phyloP scores from a whole-genome alignment of 2,888 invertebrate genomes.

The Thereva nobilitata region DNA sequence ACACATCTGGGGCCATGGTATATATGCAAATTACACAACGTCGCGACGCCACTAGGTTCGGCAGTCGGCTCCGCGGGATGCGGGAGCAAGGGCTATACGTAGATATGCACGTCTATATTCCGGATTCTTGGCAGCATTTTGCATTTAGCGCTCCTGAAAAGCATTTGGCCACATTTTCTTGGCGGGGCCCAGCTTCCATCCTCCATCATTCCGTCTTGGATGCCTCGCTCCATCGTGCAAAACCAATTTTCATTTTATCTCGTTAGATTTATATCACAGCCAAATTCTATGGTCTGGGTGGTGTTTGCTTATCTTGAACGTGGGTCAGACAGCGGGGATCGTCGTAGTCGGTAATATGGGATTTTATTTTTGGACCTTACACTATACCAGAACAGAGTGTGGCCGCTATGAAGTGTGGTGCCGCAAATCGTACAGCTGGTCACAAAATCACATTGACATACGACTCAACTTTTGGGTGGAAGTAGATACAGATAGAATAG shows the following conservation, averaged over 20 bases:
- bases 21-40: conserved; percentile 30
- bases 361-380: not conserved
- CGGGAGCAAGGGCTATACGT: not conserved
- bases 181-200: conserved; percentile 2
- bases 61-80: not conserved
- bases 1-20: conserved; percentile 20
- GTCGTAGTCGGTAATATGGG: conserved; percentile 15
- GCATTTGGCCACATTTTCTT: conserved; percentile 31
- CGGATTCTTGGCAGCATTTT: conserved; percentile 35
- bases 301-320: conserved; percentile 31
- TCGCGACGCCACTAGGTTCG: conserved; percentile 23
- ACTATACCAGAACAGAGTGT: not conserved
- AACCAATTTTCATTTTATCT: conserved; percentile 19
- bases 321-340: conserved; percentile 26
- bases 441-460: conserved; percentile 22
- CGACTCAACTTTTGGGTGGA: not conserved
- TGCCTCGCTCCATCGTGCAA: not conserved
- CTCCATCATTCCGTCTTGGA: not conserved
- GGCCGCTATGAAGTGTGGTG: conserved; percentile 15
- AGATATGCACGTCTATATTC: conserved; percentile 12
- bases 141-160: conserved; percentile 10
- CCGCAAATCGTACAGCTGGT: conserved; percentile 30
- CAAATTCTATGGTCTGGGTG: conserved; percentile 34
- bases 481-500: not conserved
- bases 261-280: conserved; percentile 23